Base-by-base conservation (phyloP, 2,888 invertebrate genomes). In the Drosophila prolongata region DNA sequence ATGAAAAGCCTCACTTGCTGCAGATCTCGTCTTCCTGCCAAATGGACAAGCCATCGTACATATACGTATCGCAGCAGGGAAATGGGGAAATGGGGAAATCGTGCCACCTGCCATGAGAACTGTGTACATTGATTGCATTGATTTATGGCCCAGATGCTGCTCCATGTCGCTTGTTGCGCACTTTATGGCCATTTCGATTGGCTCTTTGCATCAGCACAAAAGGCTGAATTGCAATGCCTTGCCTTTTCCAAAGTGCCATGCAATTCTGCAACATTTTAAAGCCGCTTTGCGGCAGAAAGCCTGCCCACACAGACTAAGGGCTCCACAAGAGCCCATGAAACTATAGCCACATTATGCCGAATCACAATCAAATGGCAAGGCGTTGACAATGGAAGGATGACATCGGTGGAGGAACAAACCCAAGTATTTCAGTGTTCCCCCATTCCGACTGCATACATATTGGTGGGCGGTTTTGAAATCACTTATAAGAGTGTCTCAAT, bases 161-260 rank as follows among this genome's bases (percentile, higher is more conserved):
- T 49, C 19, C 35, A 56, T 54, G 70, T 56, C 49, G 75, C 75
- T 76, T 80, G 83, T 80, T 74, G 76, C 76, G 40, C 71, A 76
- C 74, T 83, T 77, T 56, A 73, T 71, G 70, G 53, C 56, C 78
- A 72, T 59, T 74, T 61, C 56, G 61, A 70, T 50, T 65, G 59
- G 53, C 50, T 53, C 57, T 52, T 52, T 54, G 50, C 42, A 50
- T 56, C 43, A 24, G 44, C 44, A 69, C 69, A 62, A 70, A 55
- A 69, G 69, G 42, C 55, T 52, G 44, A 62, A 59, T 43, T 27
- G 59, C 59, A 58, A 42, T 59, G 35, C 59, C 47, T 13, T 64
- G 14, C 47, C 44, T 16, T 27, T 37, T 35, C 34, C 59, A 24
- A 49, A 34, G 35, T 55, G 52, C 61, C 61, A 43, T 65, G 60